Percentiles rank a stretch among this genome's conserved stretches.
Conservation (phyloP, 2,797 vertebrate species). For the Thalassophryne amazonica region DNA sequence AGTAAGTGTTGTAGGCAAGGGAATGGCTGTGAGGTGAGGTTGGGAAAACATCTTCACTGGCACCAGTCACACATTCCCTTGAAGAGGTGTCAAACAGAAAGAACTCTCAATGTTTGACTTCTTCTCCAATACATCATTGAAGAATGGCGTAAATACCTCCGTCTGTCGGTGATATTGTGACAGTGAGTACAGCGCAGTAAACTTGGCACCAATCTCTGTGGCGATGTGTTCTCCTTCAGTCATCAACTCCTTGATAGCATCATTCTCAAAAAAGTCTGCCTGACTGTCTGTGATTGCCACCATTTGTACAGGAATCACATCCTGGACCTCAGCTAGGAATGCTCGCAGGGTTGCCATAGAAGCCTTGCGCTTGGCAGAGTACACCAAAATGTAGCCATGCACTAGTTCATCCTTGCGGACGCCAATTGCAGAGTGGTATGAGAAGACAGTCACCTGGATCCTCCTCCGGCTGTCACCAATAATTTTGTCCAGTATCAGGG, state of each 20-base stretch:
- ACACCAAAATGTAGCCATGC: slow-evolving; percentile 97
- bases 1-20: slow-evolving; percentile 86
- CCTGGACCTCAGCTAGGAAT: slow-evolving; percentile 95
- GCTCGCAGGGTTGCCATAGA: slow-evolving; percentile 99
- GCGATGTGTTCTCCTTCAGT: slow-evolving; percentile 99
- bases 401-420: slow-evolving; percentile 97
- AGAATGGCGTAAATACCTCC: slow-evolving; percentile 96
- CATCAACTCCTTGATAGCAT: slow-evolving; percentile 97
- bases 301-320: slow-evolving; percentile 97
- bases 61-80: slow-evolving; percentile 83
- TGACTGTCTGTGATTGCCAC: slow-evolving; percentile 98
- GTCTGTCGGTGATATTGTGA: slow-evolving; percentile 98
- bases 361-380: slow-evolving; percentile 95
- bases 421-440: slow-evolving; percentile 96
- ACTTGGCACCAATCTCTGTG: slow-evolving; percentile 96
- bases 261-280: slow-evolving; percentile 98
- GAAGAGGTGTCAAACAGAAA: slow-evolving; percentile 89
- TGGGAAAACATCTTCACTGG: slow-evolving; percentile 89
- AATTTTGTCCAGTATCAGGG: slow-evolving; percentile 96
- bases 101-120: slow-evolving; percentile 93
- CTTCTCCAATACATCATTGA: slow-evolving; percentile 95
- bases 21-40: slow-evolving; percentile 91
- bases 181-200: slow-evolving; percentile 95
- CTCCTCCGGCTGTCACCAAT: slow-evolving; percentile 92
- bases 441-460: slow-evolving; percentile 96